These are phyloP conservation scores for Danio rerio DNA, from an alignment of 2,113 vertebrate species.

Conservation along the genomic window DNA sequence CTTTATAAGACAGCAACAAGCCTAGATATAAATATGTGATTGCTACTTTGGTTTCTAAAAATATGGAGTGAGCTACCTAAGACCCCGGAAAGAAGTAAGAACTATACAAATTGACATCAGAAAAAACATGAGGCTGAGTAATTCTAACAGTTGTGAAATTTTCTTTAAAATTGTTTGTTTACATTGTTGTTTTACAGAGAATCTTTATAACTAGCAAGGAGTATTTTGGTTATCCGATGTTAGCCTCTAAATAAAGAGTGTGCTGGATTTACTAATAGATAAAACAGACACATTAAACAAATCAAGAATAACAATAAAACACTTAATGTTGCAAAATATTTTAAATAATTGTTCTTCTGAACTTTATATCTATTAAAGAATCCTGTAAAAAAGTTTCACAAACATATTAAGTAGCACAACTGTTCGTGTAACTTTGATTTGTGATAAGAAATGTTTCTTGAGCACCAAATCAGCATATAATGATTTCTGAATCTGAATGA, in stretches of 20 bases:
- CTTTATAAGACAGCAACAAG: background rate
- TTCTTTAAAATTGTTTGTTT: background rate
- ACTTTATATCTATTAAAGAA: background rate
- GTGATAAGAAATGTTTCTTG: background rate
- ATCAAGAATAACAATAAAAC: background rate
- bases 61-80: no score
- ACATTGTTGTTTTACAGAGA: background rate
- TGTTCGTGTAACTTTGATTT: background rate
- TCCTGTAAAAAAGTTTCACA: background rate
- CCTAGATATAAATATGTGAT: background rate
- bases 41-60: no score
- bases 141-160: no score
- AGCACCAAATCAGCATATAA: background rate
- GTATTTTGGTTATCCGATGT: no score
- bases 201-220: background rate
- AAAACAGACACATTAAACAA: background rate
- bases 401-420: background rate
- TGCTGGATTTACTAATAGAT: no score
- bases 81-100: no score
- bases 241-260: no score
- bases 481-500: background rate
- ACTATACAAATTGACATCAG: no score
- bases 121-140: no score
- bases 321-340: no score
- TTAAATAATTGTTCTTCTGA: background rate